Conservation (phyloP, 2,888 invertebrate species). For the Orthosia incerta region DNA sequence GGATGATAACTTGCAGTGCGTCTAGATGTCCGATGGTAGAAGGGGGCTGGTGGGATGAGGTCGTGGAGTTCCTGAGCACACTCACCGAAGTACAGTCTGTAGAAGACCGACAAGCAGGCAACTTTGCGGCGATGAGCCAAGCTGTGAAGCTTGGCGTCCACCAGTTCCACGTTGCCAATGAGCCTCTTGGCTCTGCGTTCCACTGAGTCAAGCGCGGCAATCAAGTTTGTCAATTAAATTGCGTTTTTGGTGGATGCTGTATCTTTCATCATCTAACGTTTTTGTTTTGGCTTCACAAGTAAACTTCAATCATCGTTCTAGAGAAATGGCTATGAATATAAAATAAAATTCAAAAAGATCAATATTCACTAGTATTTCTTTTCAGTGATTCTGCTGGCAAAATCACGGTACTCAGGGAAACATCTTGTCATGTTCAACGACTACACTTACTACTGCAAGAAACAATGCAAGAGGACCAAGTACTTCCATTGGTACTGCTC, state of each 20-base stretch:
- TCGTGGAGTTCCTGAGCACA: too few species aligned
- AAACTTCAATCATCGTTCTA: background rate
- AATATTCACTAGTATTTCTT: constrained; percentile 50
- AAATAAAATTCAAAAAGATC: background rate
- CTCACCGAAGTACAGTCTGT: too few species aligned
- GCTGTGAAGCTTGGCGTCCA: too few species aligned
- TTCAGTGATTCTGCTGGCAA: constrained; percentile 81
- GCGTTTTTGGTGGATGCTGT: background rate
- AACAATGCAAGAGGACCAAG: constrained; percentile 80
- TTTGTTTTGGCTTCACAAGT: background rate
- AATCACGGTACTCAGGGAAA: constrained; percentile 83
- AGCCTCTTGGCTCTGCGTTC: too few species aligned
- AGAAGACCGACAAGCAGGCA: too few species aligned
- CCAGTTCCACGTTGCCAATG: too few species aligned
- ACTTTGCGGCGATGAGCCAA: too few species aligned
- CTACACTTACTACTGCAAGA: constrained; percentile 86
- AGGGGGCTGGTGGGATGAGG: too few species aligned
- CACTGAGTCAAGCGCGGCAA: too few species aligned
- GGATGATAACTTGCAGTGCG: too few species aligned
- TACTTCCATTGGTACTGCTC: constrained; percentile 85
- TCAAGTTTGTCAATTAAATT: background rate
- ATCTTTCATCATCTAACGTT: background rate
- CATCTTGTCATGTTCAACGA: constrained; percentile 82
- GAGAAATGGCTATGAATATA: constrained; percentile 1
- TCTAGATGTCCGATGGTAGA: too few species aligned